These are phyloP conservation scores for Vanessa atalanta DNA, from an alignment of 1,140 invertebrate genomes.

Conservation along the genomic window DNA sequence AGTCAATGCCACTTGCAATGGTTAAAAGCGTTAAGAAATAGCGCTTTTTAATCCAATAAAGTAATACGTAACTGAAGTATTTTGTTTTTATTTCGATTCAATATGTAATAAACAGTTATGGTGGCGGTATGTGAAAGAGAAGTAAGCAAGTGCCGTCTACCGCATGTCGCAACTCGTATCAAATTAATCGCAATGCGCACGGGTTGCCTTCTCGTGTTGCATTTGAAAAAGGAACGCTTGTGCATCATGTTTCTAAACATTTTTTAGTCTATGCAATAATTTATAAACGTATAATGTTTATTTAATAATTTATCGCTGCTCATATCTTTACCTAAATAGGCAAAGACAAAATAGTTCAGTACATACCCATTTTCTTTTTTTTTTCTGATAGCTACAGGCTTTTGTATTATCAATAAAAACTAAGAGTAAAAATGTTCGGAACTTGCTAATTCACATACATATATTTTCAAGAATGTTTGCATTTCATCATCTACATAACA, in stretches of 20 bases:
- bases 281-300: not conserved
- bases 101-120: constrained; percentile 2
- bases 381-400: too few relatives aligned
- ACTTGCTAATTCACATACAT: too few relatives aligned
- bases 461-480: too few relatives aligned
- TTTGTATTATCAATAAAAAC: too few relatives aligned
- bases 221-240: constrained; percentile 28
- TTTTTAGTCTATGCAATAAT: constrained; percentile 6
- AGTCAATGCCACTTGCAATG: constrained; percentile 5
- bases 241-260: constrained; percentile 27
- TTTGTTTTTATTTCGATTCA: not conserved
- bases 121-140: not conserved
- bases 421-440: too few relatives aligned
- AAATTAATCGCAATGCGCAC: constrained; percentile 26
- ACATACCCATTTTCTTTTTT: too few relatives aligned
- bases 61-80: not conserved
- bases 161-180: constrained; percentile 26
- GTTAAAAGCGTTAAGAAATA: constrained; percentile 1
- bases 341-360: too few relatives aligned
- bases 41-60: not conserved
- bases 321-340: too few relatives aligned
- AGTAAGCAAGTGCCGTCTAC: constrained; percentile 19
- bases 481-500: too few relatives aligned
- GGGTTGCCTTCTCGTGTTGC: constrained; percentile 26
- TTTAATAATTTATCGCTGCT: not conserved